These are phyloP conservation scores for Epinephelus coioides DNA, from an alignment of 2,797 vertebrate genomes.

Conservation along the genomic window DNA sequence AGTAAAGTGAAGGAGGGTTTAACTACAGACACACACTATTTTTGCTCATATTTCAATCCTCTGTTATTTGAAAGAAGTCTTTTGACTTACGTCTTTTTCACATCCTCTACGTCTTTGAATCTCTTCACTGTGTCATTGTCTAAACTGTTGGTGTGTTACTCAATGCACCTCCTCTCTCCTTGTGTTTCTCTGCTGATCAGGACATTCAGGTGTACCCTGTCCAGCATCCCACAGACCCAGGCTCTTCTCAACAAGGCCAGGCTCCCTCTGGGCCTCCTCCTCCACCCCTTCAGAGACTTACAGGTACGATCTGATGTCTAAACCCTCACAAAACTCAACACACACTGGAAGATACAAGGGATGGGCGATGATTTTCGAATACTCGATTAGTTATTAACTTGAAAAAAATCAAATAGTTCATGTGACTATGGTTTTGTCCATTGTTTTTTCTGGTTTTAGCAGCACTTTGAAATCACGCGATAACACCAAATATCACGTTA, in stretches of 20 bases:
- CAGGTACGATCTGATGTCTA: conserved; percentile 83
- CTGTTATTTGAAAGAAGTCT: not conserved
- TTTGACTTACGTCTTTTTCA: not conserved
- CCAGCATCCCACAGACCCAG: conserved; percentile 96
- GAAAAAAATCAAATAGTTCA: too few species aligned
- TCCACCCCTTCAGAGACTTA: conserved; percentile 97
- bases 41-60: not conserved
- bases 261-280: conserved; percentile 94
- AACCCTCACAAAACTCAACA: not conserved
- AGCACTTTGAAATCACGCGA: too few species aligned
- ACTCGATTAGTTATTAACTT: too few species aligned
- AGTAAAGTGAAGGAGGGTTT: conserved; percentile 61
- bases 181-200: conserved; percentile 77
- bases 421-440: too few species aligned
- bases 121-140: not conserved
- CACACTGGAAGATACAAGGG: too few species aligned
- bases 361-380: too few species aligned
- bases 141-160: not conserved
- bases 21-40: too few species aligned
- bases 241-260: conserved; percentile 96
- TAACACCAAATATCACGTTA: too few species aligned
- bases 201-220: conserved; percentile 95
- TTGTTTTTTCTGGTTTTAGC: too few species aligned
- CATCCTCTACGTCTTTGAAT: not conserved
- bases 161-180: not conserved